Base-by-base conservation (phyloP, 1,140 invertebrate species). In the Lucilia cuprina region DNA sequence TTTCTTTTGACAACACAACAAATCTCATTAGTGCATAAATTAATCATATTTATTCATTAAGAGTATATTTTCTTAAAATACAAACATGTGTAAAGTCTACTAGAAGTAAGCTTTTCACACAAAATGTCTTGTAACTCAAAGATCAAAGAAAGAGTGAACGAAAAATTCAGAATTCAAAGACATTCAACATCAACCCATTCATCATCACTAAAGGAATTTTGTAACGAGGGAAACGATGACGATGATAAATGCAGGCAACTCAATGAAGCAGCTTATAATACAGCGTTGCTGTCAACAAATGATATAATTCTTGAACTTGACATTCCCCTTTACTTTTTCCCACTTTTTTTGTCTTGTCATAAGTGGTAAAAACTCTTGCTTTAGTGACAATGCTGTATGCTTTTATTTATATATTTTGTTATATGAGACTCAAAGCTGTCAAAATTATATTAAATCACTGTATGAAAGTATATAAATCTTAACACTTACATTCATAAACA, bases 371-470 rank as follows among this genome's bases (percentile, higher is more conserved):
- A 60, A 60, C 55, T 70, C 65, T 70, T 70, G 8, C 19, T 70
- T 70, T 25, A 70, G 65, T 5, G 65, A 21, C n/a, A 9, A 25
- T 19, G n/a, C 19, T 65, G 17, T 65, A n/a, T 65, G n/a, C n/a
- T 19, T 8, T 19, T 65, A 19, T 17, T 19, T 17, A 2, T 30
- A 30, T 5, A n/a, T 14, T 78, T 47, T 47, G 75, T 19, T 78
- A 5, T 47, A 47, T 78, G 77, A 49, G 77, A 49, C 19, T 12
- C 19, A 49, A 21, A 12, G 77, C 77, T 80, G 77, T 80, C 77
- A 80, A 49, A 80, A 80, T 80, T 50, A 80, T 80, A 80, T 80
- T 80, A 80, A 80, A 80, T 80, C 41, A 80, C 77, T 80, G 77
- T 17, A 80, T 49, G 25, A 80, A 80, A 80, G 77, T 80, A 25